Conservation (phyloP, 2,113 vertebrate genomes). For the Apteryx owenii region DNA sequence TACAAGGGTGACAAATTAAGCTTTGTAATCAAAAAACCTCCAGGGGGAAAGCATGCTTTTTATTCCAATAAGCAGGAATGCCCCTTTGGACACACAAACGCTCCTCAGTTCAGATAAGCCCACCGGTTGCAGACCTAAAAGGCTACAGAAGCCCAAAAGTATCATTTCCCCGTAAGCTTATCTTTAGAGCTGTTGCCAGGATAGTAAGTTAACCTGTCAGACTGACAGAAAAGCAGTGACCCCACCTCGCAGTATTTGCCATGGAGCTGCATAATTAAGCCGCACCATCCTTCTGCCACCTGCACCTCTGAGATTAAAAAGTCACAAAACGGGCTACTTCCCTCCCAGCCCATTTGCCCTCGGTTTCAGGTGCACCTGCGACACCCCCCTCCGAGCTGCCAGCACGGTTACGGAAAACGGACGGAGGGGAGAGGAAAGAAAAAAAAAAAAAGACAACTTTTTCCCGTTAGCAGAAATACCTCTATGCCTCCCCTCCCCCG, state of each 20-base stretch:
- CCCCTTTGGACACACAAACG: not conserved
- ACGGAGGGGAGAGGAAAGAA: not conserved
- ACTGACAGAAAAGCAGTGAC: not conserved
- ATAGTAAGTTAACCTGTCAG: not conserved
- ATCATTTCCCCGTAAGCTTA: not conserved
- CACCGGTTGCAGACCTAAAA: not conserved
- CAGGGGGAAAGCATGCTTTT: not conserved
- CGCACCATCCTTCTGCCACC: not conserved
- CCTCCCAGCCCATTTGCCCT: not conserved
- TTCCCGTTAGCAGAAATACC: no score
- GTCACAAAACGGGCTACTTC: not conserved
- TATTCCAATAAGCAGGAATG: no score
- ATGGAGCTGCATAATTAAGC: not conserved
- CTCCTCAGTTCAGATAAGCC: not conserved
- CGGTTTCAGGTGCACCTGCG: not conserved
- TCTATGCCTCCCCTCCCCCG: no score
- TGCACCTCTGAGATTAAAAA: not conserved
- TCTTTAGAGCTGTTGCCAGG: not conserved
- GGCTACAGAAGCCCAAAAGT: not conserved
- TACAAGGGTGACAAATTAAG: not conserved
- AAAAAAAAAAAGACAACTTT: no score
- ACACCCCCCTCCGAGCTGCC: not conserved
- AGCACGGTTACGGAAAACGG: not conserved
- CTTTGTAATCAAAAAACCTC: not conserved
- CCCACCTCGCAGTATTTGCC: not conserved